Evolutionary conservation across 2,888 invertebrate genomes (phyloP), one percentile per base, ranked within the genome.

Genomic region (Hyposoter dolosus): DNA sequence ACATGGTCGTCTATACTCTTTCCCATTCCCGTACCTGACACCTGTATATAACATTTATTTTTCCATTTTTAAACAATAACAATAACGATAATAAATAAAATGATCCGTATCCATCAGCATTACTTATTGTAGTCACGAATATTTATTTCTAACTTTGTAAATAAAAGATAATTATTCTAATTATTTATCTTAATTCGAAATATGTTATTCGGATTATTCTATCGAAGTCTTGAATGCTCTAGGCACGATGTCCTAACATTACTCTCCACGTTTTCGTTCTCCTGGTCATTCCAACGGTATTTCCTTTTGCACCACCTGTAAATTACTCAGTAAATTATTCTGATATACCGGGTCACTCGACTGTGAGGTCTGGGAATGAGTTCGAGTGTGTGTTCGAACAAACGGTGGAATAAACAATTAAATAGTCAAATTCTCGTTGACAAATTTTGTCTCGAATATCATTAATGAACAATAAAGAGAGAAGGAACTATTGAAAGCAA

Each of bases 281-380:
- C 32, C 60, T 10, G 43, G 81, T 95, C 94, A 96, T 91, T 97
- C 96, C 95, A 97, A 93, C 84, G 97, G 97, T 93, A 97, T 96
- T 94, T 97, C 96, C 90, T 96, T 96, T 93, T 95, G 95, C 79
- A 97, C 96, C 91, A 97, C 96, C 97, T 97, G 95, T 89, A 96
- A 96, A 88, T 92, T 88, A 90, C 28, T 60, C 78, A 40, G 45
- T 79, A 60, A 28, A 63, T 77, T 72, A 86, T 10, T 75, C 35
- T 19, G 23, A 69, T 28, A 28, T 4, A 40, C 40, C 9, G 7
- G n/a, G 4, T 5, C 40, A 15, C 23, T 40, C 4, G 1, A 17
- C 0, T 2, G 9, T 4, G 40, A 66, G 5, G 3, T 40, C 6
- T 40, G 12, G 19, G n/a, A 66, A 40, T 40, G 19, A 19, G 5